Percentiles rank a stretch among this genome's conserved stretches.
Conservation (phyloP, 2,797 vertebrate species). For the Rhinoraja longicauda region DNA sequence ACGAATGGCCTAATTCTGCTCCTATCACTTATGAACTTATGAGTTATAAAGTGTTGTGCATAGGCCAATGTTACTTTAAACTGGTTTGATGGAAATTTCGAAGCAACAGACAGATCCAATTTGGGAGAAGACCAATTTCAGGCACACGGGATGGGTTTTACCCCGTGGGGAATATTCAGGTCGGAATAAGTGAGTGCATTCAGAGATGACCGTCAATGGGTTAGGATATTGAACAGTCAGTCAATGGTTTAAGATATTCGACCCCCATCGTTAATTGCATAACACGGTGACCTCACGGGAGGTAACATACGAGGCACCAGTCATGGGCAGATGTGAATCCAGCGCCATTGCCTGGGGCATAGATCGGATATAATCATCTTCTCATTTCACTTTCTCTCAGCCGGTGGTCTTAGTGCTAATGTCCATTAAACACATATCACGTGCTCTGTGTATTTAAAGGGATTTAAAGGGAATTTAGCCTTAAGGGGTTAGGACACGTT, state of each 20-base stretch:
- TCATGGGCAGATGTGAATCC: neutral
- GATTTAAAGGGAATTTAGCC: neutral
- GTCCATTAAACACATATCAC: neutral
- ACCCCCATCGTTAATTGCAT: neutral
- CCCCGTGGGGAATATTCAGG: neutral
- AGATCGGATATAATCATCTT: neutral
- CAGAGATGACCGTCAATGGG: neutral
- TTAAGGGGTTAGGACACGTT: too few species aligned
- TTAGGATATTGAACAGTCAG: neutral
- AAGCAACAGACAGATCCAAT: neutral
- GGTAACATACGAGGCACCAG: neutral
- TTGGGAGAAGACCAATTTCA: neutral
- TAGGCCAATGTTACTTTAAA: too few species aligned
- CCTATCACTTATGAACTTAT: too few species aligned
- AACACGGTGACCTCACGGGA: neutral
- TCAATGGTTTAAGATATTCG: neutral
- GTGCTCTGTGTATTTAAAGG: neutral
- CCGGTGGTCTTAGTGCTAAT: neutral
- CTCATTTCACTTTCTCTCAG: neutral
- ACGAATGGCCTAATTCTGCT: too few species aligned
- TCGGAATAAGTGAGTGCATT: neutral
- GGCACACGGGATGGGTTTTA: neutral
- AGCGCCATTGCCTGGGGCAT: neutral
- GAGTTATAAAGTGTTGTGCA: neutral
- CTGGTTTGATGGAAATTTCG: neutral